Evolutionary conservation across 64 coral and sea anemone genomes (phyloP), one percentile per base, ranked within the genome.

Genomic region (Platygyra sinensis): DNA sequence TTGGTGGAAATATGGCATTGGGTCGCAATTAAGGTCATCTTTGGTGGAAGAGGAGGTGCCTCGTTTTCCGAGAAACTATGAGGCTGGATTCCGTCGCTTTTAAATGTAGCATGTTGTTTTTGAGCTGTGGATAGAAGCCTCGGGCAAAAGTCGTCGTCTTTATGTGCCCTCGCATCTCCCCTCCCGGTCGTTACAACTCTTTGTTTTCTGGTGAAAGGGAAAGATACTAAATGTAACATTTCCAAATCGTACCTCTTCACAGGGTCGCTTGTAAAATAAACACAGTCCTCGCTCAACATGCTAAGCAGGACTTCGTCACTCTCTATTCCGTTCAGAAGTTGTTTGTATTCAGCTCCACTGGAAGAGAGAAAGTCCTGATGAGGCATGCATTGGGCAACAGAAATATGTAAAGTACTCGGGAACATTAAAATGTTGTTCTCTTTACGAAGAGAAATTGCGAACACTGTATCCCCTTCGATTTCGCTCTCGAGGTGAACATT

Each of bases 381-480:
- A 33, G 30, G 8, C 61, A 67, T 83, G 15, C 0, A 67, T 65
- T 83, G 60, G 33, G 80, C 19, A 19, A 92, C 82, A 19, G 24
- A 32, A 19, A 92, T 78, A 4, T 92, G 51, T 18, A 92, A 72
- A 59, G 73, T 73, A 36, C 3, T 69, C 30, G 90, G 73, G 46
- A 83, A 83, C 18, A 62, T 64, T 46, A 83, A 46, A 32, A 67
- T 67, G 5, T 30, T 55, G 29, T 71, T 69, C 11, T 69, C 13
- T 60, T 54, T 31, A 17, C 10, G 30, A 46, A 46, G 5, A 1
- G 75, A 22, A 51, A 54, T 86, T 15, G 72, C 82, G 63, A 71
- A 86, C 16, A 92, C 90, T 69, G 82, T 77, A 20, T 92, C 73
- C 15, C 36, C 83, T 61, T 86, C 90, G 16, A 82, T 67, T 86